A percentile compares a stretch with the other conserved stretches of the same genome.
Evolutionary conservation across 2,888 invertebrate genomes (phyloP).

Genomic region (Macropis europaea): DNA sequence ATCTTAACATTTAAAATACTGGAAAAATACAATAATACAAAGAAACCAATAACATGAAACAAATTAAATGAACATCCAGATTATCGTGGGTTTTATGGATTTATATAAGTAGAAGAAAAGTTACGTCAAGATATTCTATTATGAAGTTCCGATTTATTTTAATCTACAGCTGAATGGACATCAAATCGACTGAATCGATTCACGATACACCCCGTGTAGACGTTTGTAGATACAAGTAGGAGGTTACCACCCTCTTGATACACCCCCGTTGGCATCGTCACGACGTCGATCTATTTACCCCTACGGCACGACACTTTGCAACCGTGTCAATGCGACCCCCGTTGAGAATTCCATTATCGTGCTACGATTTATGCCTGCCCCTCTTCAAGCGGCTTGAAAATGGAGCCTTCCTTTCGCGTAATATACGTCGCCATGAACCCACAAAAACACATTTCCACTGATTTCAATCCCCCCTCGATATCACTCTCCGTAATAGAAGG

Average conservation of each 20-base stretch:
- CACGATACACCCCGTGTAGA: slow-evolving; percentile 25
- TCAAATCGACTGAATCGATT: slow-evolving; percentile 9
- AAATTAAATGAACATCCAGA: too few species aligned
- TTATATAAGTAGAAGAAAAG: too few species aligned
- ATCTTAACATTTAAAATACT: too few species aligned
- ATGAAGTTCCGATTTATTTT: neutral
- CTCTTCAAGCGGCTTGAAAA: slow-evolving; percentile 21
- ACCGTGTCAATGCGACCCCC: slow-evolving; percentile 75
- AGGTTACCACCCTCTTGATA: slow-evolving; percentile 50
- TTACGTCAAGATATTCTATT: neutral
- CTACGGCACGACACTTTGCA: slow-evolving; percentile 68
- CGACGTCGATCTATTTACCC: slow-evolving; percentile 65
- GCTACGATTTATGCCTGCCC: slow-evolving; percentile 68
- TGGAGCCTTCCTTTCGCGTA: slow-evolving; percentile 28
- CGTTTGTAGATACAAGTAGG: slow-evolving; percentile 23
- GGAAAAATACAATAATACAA: too few species aligned
- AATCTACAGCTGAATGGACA: neutral
- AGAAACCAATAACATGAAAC: too few species aligned
- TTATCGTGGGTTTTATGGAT: too few species aligned
- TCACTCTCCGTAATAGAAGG: neutral
- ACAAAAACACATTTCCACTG: slow-evolving; percentile 18
- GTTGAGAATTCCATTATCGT: slow-evolving; percentile 78
- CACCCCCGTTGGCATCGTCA: slow-evolving; percentile 51
- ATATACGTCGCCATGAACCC: slow-evolving; percentile 1
- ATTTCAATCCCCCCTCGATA: neutral